Conservation (phyloP, 2,113 vertebrate species). For the Suncus etruscus region DNA sequence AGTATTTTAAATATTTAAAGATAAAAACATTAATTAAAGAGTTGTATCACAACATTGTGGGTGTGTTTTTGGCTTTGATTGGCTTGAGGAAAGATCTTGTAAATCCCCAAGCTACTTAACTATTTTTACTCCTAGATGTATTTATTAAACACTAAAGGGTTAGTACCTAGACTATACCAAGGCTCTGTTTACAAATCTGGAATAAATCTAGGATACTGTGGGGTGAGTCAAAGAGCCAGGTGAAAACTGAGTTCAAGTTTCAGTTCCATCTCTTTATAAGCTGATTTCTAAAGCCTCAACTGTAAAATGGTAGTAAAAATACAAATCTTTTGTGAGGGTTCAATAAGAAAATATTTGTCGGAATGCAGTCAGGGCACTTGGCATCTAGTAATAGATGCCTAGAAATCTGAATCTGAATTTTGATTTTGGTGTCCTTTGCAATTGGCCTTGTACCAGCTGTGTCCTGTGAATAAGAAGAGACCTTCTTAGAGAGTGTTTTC, state of each 20-base stretch:
- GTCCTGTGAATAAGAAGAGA: not conserved
- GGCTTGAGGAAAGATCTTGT: not conserved
- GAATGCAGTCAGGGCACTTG: not conserved
- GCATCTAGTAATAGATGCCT: not conserved
- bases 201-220: too few species aligned
- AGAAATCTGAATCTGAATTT: constrained; percentile 53
- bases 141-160: not conserved
- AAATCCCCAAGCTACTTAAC: not conserved
- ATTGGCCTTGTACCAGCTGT: not conserved
- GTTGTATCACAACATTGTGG: not conserved
- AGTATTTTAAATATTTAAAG: too few species aligned
- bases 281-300: not conserved
- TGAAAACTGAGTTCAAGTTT: not conserved
- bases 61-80: not conserved
- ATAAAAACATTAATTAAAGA: constrained; percentile 6
- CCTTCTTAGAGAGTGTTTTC: not conserved
- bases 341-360: not conserved
- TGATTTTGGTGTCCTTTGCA: not conserved
- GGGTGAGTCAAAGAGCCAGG: not conserved
- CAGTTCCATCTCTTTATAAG: not conserved
- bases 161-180: not conserved
- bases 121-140: not conserved
- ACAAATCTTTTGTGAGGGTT: not conserved
- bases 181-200: not conserved
- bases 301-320: not conserved